phyloP scores from a whole-genome alignment of 2,888 invertebrate genomes.

The Axea sp. region DNA sequence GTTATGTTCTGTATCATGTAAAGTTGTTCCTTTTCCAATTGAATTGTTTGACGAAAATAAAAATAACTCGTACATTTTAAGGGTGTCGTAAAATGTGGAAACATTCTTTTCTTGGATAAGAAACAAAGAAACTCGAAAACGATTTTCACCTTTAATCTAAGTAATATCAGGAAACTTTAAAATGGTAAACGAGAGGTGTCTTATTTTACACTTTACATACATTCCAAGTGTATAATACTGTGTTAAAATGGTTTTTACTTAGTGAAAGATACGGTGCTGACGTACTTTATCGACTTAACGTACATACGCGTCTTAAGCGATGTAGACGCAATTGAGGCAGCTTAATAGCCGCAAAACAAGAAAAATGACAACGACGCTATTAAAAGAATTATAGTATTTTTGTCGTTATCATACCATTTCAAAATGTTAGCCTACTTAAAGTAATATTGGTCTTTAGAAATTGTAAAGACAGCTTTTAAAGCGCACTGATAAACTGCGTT shows the following conservation, averaged over 20 bases:
- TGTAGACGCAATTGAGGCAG: slow-evolving; percentile 22
- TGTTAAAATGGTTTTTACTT: slow-evolving; percentile 37
- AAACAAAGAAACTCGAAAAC: slow-evolving; percentile 20
- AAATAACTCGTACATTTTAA: slow-evolving; percentile 18
- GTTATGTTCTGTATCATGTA: too few relatives aligned
- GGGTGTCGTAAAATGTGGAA: slow-evolving; percentile 12
- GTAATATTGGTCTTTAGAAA: too few relatives aligned
- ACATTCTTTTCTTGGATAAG: slow-evolving; percentile 24
- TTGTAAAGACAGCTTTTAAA: too few relatives aligned
- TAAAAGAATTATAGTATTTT: slow-evolving; percentile 7
- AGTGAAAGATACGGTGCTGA: slow-evolving; percentile 35
- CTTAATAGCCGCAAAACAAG: slow-evolving; percentile 31
- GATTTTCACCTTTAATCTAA: slow-evolving; percentile 40
- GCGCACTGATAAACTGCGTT: too few relatives aligned
- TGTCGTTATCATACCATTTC: neutral
- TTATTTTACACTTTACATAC: slow-evolving; percentile 40
- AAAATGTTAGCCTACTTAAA: too few relatives aligned
- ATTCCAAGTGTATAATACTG: slow-evolving; percentile 33
- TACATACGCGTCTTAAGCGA: slow-evolving; percentile 35
- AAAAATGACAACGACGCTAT: slow-evolving; percentile 16
- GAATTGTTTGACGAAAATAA: too few relatives aligned
- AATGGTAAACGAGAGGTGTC: slow-evolving; percentile 28
- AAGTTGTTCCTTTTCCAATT: too few relatives aligned
- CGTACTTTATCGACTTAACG: slow-evolving; percentile 45
- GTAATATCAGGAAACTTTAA: slow-evolving; percentile 34